These are phyloP conservation scores for Formica selysi DNA, from an alignment of 1,140 invertebrate species.

Conservation along the genomic window DNA sequence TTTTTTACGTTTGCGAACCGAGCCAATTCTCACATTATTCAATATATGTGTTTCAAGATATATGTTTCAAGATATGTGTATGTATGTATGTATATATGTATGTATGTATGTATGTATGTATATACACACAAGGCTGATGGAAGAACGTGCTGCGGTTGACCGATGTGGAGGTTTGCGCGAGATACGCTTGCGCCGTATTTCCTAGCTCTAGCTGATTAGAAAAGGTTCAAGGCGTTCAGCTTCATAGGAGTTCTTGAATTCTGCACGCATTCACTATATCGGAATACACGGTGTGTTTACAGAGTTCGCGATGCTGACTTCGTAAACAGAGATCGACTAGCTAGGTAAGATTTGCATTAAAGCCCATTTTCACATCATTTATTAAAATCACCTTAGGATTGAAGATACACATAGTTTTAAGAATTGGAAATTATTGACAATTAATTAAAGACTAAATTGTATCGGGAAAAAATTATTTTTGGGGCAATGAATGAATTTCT, in stretches of 20 bases:
- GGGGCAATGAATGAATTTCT: background rate
- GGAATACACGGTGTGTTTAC: background rate
- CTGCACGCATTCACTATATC: background rate
- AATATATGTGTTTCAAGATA: too few species aligned
- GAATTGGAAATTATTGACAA: background rate
- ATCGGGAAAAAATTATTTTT: background rate
- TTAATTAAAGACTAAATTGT: background rate
- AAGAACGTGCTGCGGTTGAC: background rate
- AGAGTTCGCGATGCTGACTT: background rate
- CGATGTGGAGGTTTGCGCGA: background rate
- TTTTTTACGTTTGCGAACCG: background rate
- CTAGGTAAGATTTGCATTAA: background rate
- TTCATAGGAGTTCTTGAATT: background rate
- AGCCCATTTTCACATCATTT: background rate
- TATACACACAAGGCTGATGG: background rate
- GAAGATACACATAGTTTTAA: background rate
- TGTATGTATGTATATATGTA: too few species aligned
- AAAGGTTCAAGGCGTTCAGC: background rate
- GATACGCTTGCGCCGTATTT: slow-evolving; percentile 34
- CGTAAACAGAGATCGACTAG: background rate
- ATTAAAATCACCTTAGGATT: background rate
- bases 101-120: too few species aligned
- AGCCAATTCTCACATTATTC: background rate
- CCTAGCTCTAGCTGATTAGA: slow-evolving; percentile 5
- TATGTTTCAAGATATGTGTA: too few species aligned